Base-by-base conservation (phyloP, 2,888 invertebrate genomes). In the Ichneumoninae sp. region DNA sequence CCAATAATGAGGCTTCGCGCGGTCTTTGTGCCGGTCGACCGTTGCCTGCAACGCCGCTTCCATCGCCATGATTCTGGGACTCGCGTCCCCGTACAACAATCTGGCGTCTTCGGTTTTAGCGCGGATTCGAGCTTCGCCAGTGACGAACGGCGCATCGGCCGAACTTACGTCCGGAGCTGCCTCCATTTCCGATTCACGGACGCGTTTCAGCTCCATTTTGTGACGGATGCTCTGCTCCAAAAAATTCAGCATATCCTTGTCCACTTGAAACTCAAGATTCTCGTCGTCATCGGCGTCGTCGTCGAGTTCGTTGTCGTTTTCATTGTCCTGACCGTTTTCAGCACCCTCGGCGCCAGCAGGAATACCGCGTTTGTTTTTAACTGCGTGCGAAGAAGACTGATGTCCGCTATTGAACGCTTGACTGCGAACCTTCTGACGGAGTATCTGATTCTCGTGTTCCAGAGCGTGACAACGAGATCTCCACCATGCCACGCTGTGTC, bases 1-100 rank as follows among this genome's bases (percentile, higher is more conserved):
- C 97, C 97, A 97, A 85, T 95, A 94, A 66, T 94, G 93, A 5
- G 97, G 96, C 87, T 96, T 95, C 3, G 94, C 92, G 82, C 94
- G 94, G 89, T 96, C 96, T 89, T 94, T 93, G 86, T 95, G 94
- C 85, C 95, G 93, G 83, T 97, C 96, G 92, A 95, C 96, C 62
- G 95, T 95, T 77, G 96, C 94, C 86, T 96, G 95, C 84, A 97
- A 91, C 0, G 96, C 95, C 85, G 96, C 96, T 94, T 97, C 97
- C 95, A 97, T 95, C 0, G 96, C 96, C 86, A 95, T 95, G 89
- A 97, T 96, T 91, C 94, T 95, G 30, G 96, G 94, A 91, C 96
- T 96, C 16, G 94, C 94, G 50, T 95, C 94, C 0, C 97, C 97
- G 92, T 97, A 97, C 22, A 97, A 91, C 80, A 94, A 92, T 87